These are phyloP conservation scores for Drosophila pruinosa DNA, from an alignment of 1,140 invertebrate species.

Conservation along the genomic window DNA sequence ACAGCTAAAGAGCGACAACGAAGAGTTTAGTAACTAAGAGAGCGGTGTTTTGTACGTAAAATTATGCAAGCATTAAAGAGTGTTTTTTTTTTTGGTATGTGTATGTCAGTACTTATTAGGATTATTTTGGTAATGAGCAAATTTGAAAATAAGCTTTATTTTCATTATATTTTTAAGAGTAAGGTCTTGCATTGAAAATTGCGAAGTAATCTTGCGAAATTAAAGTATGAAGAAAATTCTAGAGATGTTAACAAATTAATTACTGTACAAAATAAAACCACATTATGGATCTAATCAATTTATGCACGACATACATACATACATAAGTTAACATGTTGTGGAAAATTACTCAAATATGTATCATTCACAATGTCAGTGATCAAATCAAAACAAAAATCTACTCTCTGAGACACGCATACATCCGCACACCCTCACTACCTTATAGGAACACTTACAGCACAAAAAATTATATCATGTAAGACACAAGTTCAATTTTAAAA, in stretches of 20 bases:
- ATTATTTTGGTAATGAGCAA: background rate
- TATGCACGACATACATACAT: constrained; percentile 10
- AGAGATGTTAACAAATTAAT: background rate
- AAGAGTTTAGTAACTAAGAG: background rate
- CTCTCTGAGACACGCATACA: too few relatives aligned
- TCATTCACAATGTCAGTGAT: background rate
- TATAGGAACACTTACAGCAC: background rate
- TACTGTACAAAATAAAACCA: background rate
- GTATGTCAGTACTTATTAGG: background rate
- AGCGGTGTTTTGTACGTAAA: background rate
- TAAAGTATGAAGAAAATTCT: background rate
- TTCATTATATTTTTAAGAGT: background rate
- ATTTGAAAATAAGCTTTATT: background rate
- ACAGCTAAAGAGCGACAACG: background rate
- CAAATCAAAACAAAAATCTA: constrained; percentile 8
- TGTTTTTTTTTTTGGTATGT: too few relatives aligned
- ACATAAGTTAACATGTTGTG: too few relatives aligned
- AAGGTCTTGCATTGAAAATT: too few relatives aligned
- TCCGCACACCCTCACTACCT: background rate
- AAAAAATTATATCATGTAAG: background rate
- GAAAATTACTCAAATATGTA: constrained; percentile 25
- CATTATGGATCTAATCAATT: constrained; percentile 34
- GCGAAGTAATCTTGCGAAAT: too few relatives aligned
- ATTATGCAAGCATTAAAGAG: too few relatives aligned
- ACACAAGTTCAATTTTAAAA: background rate